phyloP scores from a whole-genome alignment of 2,888 invertebrate genomes.

The Drosophila dives region DNA sequence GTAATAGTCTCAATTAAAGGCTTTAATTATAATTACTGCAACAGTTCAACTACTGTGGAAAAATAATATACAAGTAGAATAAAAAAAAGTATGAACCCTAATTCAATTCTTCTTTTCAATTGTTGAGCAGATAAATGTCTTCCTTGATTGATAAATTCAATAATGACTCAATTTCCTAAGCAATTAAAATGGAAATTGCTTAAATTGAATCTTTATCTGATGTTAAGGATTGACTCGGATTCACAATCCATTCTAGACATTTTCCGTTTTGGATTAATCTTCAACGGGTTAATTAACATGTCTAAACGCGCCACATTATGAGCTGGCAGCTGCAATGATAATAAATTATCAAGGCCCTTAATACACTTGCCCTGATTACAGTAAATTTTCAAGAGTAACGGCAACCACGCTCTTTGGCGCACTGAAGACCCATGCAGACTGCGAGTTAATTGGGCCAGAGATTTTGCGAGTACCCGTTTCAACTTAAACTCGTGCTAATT shows the following conservation, averaged over 20 bases:
- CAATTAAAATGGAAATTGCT: not conserved
- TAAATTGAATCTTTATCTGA: not conserved
- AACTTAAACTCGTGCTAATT: conserved; percentile 63
- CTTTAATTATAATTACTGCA: not conserved
- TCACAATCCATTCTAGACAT: not conserved
- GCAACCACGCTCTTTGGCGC: not conserved
- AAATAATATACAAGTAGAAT: not conserved
- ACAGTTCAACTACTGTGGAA: not conserved
- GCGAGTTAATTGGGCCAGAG: conserved; percentile 48
- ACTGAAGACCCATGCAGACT: conserved; percentile 18
- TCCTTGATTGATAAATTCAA: not conserved
- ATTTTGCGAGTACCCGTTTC: conserved; percentile 34
- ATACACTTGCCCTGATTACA: conserved; percentile 54
- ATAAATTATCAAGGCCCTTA: conserved; percentile 48
- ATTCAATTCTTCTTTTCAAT: not conserved
- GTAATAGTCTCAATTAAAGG: not conserved
- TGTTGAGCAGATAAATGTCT: not conserved
- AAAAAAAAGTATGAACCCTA: not conserved
- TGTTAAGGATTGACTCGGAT: not conserved
- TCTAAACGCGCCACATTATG: conserved; percentile 44
- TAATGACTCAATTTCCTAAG: not conserved
- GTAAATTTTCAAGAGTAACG: conserved; percentile 25
- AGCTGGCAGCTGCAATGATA: conserved; percentile 47
- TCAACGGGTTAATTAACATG: conserved; percentile 53
- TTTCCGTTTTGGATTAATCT: not conserved